Evolutionary conservation across 1,140 invertebrate genomes (phyloP), one percentile per base, ranked within the genome.

Genomic region (Phymorhynchus buccinoides): DNA sequence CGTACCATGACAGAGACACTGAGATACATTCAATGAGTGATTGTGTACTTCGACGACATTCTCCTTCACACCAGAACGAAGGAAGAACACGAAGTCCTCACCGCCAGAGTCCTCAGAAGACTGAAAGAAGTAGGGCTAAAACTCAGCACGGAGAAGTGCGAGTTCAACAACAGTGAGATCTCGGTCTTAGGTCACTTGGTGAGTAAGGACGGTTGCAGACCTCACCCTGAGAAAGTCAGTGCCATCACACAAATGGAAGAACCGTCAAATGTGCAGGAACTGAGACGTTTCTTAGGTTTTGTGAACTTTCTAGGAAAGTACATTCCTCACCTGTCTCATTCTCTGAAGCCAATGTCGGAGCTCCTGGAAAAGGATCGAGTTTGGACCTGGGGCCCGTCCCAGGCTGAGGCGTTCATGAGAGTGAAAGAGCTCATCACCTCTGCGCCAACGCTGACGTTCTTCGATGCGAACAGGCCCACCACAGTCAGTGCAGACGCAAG

Each of bases 301-400:
- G 86, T 93, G 0, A 94, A n/a, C 30, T 93, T 94, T 84, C 79
- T 94, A 37, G 52, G 73, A 3, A 92, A 89, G 84, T 92, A 91
- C 84, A 66, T 66, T 22, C 62, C 84, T 6, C 77, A 84, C 22
- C 48, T 89, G 39, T 84, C 85, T 9, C 35, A 80, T 14, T 7
- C 71, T 32, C 78, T 75, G 22, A 37, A 84, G 30, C 85, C 85
- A 7, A n/a, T 89, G 0, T 27, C 84, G 44, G 62, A 85, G n/a
- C 84, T 87, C 3, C 79, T 85, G 22, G 79, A 79, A 16, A 85
- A 30, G 16, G 66, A 86, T 1, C 42, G 32, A 18, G 30, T n/a
- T 41, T 87, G 79, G 84, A 32, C 27, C n/a, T 85, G 88, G 86
- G 83, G 75, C n/a, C 18, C 37, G 6, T 7, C 81, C 14, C 88